Evolutionary conservation across 2,888 invertebrate species (phyloP), one percentile per base, ranked within the genome.

Genomic region (Polydrusus tereticollis): DNA sequence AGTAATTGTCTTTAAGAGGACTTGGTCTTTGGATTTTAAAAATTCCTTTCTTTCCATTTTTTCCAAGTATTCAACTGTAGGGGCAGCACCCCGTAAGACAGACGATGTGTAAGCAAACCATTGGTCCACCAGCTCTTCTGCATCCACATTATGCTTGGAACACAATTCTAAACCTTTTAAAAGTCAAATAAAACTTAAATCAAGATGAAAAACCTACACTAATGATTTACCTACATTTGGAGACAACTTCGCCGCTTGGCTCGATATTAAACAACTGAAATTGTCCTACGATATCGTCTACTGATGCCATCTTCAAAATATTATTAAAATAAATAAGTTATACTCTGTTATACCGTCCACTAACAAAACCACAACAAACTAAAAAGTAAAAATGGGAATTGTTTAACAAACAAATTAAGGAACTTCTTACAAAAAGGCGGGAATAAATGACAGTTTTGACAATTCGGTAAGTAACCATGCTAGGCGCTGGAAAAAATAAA

Each of bases 51-150:
- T 88, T 79, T 90, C 92, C 83, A 93, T 88, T 80, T 88, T 85
- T 72, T 87, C 86, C 58, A 94, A 86, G 80, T 87, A 85, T 16
- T 89, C 89, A 29, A 89, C 75, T 60, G 88, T 89, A 21, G 93
- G 91, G 33, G 89, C 86, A 0, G 88, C 88, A 36, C 90, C 90
- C 77, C 88, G 87, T 75, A 90, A 85, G 81, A 90, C 86, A 33
- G 92, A 91, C 67, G 91, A 86, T 78, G 91, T 90, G 83, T 90
- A 94, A 18, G 94, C 93, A 86, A 92, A 89, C 94, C 94, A 95
- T 87, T 90, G 89, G 82, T 93, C 91, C 62, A 90, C 92, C 78
- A 94, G 90, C 79, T 90, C 90, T 82, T 91, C 91, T 41, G 92
- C 90, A 75, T 88, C 88, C 59, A 93, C 85, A 78, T 88, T 86